Evolutionary conservation across 2,888 invertebrate species (phyloP).

Genomic region (Steinernema hermaphroditum): DNA sequence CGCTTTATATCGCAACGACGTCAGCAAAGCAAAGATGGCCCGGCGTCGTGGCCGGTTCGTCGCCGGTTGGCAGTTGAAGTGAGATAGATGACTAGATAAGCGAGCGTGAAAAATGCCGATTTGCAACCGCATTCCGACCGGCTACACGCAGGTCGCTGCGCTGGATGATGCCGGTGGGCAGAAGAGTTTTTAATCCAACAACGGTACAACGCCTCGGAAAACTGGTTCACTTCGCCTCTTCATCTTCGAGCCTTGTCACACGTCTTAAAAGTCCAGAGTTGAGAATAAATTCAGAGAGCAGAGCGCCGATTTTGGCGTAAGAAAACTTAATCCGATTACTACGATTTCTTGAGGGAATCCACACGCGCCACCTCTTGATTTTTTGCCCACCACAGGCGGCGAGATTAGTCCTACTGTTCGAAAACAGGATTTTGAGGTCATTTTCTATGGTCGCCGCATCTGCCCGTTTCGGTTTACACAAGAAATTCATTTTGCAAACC

Average conservation of each 20-base stretch:
- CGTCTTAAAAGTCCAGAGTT: not conserved
- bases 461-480: not conserved
- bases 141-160: conserved; percentile 14
- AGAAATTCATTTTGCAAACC: no score
- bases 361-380: not conserved
- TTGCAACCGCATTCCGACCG: conserved; percentile 29
- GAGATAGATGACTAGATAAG: conserved; percentile 29
- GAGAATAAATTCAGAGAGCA: not conserved
- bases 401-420: not conserved
- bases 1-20: not conserved
- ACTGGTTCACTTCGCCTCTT: conserved; percentile 6
- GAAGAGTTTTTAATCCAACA: conserved; percentile 19
- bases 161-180: conserved; percentile 1
- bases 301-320: not conserved
- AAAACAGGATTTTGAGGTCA: conserved; percentile 14
- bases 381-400: not conserved
- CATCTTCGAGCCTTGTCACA: not conserved
- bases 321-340: conserved; percentile 6
- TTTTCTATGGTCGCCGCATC: conserved; percentile 2
- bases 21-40: conserved; percentile 24
- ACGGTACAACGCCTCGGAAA: conserved; percentile 12
- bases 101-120: conserved; percentile 26
- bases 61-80: conserved; percentile 10
- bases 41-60: conserved; percentile 9
- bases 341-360: not conserved